Conservation (phyloP, 2,113 vertebrate species). For the Oreotrochilus melanogaster region DNA sequence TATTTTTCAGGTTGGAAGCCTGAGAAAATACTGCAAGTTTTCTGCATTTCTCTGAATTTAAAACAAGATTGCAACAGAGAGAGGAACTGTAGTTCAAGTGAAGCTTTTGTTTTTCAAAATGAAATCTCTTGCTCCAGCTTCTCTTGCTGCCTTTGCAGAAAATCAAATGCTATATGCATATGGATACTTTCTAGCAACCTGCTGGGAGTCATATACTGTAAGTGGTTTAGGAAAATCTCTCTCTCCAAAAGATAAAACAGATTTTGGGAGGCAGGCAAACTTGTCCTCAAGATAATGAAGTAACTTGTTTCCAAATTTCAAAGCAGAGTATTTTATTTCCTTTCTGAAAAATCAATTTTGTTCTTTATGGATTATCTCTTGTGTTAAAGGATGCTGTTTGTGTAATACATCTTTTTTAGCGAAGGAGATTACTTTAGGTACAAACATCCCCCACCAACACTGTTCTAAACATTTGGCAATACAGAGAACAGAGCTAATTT, state of each 20-base stretch:
- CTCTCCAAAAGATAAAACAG: background rate
- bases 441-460: background rate
- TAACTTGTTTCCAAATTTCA: constrained; percentile 50
- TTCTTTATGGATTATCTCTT: constrained; percentile 24
- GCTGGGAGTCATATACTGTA: background rate
- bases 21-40: background rate
- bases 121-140: background rate
- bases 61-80: background rate
- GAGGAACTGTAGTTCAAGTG: background rate
- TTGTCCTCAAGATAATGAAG: constrained; percentile 6
- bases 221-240: background rate
- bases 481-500: constrained; percentile 63
- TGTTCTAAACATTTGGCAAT: constrained; percentile 26
- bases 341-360: constrained; percentile 30
- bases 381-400: background rate
- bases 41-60: background rate
- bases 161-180: background rate
- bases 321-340: constrained; percentile 29
- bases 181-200: background rate
- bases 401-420: constrained; percentile 27
- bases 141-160: background rate
- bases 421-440: constrained; percentile 30
- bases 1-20: background rate
- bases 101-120: background rate
- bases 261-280: constrained; percentile 1